Percentiles rank a stretch among this genome's conserved stretches.
Conservation (phyloP, 2,113 vertebrate genomes). For the Corapipo altera region DNA sequence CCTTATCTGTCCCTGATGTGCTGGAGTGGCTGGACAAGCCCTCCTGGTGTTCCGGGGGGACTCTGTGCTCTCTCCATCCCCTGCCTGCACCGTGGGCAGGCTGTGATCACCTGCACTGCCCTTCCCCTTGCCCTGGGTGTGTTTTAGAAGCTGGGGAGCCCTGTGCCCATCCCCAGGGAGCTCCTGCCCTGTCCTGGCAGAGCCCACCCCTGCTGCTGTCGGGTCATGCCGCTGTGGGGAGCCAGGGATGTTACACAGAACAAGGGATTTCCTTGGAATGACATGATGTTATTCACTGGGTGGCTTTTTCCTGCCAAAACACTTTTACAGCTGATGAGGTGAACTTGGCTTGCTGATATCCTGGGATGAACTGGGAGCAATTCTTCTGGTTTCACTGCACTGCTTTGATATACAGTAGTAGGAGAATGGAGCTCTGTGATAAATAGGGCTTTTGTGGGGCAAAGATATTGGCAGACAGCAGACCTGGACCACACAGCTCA, state of each 20-base stretch:
- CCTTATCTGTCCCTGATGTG: fast-evolving
- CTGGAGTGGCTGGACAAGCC: background rate
- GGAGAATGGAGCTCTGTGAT: background rate
- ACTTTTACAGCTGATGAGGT: background rate
- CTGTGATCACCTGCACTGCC: background rate
- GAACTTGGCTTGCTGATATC: background rate
- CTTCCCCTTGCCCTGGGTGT: background rate
- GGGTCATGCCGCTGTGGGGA: fast-evolving
- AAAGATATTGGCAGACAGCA: background rate
- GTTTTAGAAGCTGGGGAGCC: background rate
- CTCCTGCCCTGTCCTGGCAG: background rate
- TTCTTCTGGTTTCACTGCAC: background rate
- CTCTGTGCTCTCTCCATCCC: background rate
- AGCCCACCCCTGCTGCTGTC: background rate
- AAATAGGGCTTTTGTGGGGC: background rate
- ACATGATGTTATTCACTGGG: background rate
- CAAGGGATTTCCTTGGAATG: background rate
- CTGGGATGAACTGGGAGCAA: background rate
- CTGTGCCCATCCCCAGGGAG: background rate
- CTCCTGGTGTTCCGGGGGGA: background rate
- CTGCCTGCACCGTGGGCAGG: background rate
- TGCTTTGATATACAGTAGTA: background rate
- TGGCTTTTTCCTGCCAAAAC: background rate
- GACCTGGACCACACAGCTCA: fast-evolving
- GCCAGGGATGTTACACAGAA: background rate